These are phyloP conservation scores for Riparia riparia DNA, from an alignment of 2,113 vertebrate species.

Conservation along the genomic window DNA sequence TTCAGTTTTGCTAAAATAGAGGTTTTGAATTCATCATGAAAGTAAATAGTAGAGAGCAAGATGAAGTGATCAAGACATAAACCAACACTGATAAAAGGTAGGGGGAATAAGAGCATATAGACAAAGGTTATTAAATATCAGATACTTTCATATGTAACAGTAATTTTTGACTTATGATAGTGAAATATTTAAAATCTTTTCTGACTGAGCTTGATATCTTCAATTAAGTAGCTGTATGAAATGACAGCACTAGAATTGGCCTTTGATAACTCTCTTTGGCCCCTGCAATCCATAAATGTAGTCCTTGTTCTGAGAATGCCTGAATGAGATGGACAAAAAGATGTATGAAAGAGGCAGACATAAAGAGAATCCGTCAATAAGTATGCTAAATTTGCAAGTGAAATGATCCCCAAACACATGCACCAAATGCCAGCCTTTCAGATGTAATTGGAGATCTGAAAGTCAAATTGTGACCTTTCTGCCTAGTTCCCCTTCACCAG, in stretches of 20 bases:
- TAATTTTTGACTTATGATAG: neutral
- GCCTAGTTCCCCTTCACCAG: neutral
- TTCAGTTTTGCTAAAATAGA: neutral
- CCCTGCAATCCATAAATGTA: neutral
- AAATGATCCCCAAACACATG: neutral
- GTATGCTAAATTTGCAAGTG: constrained; percentile 32
- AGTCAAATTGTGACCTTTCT: constrained; percentile 55
- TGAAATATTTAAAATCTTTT: neutral
- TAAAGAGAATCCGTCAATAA: neutral
- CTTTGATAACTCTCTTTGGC: neutral
- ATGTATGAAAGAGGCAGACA: neutral
- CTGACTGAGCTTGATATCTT: neutral
- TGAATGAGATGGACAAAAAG: neutral
- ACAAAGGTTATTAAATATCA: neutral
- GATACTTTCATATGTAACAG: neutral
- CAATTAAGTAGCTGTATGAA: neutral
- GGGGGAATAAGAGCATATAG: neutral
- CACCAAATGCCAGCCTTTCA: constrained; percentile 18
- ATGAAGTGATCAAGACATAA: neutral
- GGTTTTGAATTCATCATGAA: neutral
- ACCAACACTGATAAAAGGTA: neutral
- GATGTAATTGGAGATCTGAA: constrained; percentile 42
- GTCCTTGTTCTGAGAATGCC: neutral
- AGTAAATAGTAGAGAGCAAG: neutral
- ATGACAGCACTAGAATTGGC: neutral